Evolutionary conservation across 2,888 invertebrate genomes (phyloP).

Genomic region (Drosophila bunnanda): DNA sequence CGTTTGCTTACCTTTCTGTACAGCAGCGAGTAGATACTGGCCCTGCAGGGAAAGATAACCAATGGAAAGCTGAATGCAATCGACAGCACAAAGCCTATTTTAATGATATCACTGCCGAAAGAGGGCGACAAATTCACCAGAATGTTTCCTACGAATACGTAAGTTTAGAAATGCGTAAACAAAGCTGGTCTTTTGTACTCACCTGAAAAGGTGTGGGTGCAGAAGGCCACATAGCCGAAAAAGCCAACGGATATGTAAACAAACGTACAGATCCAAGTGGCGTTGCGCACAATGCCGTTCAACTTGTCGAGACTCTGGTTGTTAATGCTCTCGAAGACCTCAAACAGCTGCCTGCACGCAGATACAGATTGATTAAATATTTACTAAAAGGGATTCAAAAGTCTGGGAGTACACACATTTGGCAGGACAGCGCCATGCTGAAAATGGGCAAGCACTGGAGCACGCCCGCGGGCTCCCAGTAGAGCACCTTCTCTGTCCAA

Average conservation of each 20-base stretch:
- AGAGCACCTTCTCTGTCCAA: slow-evolving; percentile 90
- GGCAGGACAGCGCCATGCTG: slow-evolving; percentile 98
- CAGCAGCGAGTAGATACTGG: slow-evolving; percentile 95
- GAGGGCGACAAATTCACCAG: slow-evolving; percentile 94
- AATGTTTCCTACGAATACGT: slow-evolving; percentile 90
- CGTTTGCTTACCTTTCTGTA: slow-evolving; percentile 89
- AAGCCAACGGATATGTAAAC: slow-evolving; percentile 96
- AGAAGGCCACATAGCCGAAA: slow-evolving; percentile 95
- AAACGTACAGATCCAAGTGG: slow-evolving; percentile 95
- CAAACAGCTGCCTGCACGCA: slow-evolving; percentile 91
- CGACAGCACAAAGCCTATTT: slow-evolving; percentile 97
- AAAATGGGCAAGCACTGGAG: slow-evolving; percentile 97
- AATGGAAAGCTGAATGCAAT: slow-evolving; percentile 98
- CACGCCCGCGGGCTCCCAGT: slow-evolving; percentile 94
- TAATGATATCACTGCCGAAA: slow-evolving; percentile 93
- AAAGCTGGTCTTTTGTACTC: slow-evolving; percentile 21
- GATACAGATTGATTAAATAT: slow-evolving; percentile 39
- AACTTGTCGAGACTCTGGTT: slow-evolving; percentile 95
- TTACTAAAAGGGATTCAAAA: neutral
- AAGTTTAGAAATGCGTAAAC: neutral
- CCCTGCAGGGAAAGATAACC: slow-evolving; percentile 97
- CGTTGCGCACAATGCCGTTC: slow-evolving; percentile 93
- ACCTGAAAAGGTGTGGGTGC: slow-evolving; percentile 90
- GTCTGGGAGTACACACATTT: slow-evolving; percentile 89
- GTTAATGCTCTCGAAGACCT: slow-evolving; percentile 95